Evolutionary conservation across 2,888 invertebrate genomes (phyloP), one percentile per base, ranked within the genome.

Genomic region (Hypsopygia costalis): DNA sequence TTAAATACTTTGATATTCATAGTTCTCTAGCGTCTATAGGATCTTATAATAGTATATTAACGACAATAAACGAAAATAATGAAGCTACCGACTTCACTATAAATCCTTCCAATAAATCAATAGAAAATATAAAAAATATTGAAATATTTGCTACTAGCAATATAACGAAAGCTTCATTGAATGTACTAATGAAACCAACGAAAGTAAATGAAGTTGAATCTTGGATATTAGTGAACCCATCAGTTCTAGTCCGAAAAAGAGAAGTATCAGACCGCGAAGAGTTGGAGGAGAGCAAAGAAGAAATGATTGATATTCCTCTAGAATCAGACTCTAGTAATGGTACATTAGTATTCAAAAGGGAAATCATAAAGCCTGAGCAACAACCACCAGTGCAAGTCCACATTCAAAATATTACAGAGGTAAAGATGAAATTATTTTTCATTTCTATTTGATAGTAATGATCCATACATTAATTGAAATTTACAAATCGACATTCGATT

Each of bases 391-490:
- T 94, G 4, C 90, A 91, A 59, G 92, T 93, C 41, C 89, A 92
- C 56, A 93, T 93, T 54, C 93, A 93, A 62, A 92, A 93, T 59
- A 89, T 93, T 43, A 85, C 87, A n/a, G 88, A 89, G 77, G 88
- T 51, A 40, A 30, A n/a, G n/a, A n/a, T n/a, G n/a, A n/a, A n/a
- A n/a, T n/a, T n/a, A n/a, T n/a, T n/a, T n/a, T n/a, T n/a, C n/a
- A n/a, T n/a, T n/a, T n/a, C n/a, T n/a, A n/a, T n/a, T n/a, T n/a
- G n/a, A n/a, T n/a, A n/a, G n/a, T n/a, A n/a, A n/a, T n/a, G n/a
- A n/a, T n/a, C n/a, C n/a, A n/a, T n/a, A n/a, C n/a, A n/a, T n/a
- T n/a, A n/a, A n/a, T n/a, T n/a, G n/a, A n/a, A n/a, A n/a, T n/a
- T n/a, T n/a, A n/a, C n/a, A n/a, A n/a, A n/a, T n/a, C n/a, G n/a